Percentiles rank a stretch among this genome's conserved stretches.
These are phyloP conservation scores for Spermophilus dauricus DNA, from an alignment of 2,113 vertebrate species.

Conservation along the genomic window DNA sequence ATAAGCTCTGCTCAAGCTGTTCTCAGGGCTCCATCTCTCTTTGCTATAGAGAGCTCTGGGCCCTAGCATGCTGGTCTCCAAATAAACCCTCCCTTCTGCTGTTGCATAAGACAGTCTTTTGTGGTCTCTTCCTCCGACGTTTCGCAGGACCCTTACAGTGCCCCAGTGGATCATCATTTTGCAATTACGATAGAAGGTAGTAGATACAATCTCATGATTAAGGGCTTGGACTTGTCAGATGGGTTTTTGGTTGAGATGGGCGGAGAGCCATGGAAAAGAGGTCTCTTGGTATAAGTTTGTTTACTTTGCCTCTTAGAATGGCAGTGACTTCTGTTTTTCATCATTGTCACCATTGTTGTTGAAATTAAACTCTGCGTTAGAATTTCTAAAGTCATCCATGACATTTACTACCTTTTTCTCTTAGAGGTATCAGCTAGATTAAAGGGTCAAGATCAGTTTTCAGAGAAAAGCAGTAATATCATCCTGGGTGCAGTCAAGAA, in stretches of 20 bases:
- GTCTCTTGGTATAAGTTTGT: not conserved
- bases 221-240: not conserved
- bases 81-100: no score
- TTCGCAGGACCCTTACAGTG: no score
- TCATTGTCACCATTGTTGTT: not conserved
- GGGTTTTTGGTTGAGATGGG: not conserved
- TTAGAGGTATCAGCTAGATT: not conserved
- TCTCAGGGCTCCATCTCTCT: no score
- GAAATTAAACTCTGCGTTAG: constrained; percentile 41
- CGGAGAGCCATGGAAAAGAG: constrained; percentile 10
- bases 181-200: not conserved
- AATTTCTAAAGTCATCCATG: constrained; percentile 18
- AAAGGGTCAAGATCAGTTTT: constrained; percentile 23
- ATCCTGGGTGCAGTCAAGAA: not conserved
- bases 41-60: no score
- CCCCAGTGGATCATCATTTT: not conserved
- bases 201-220: not conserved
- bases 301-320: constrained; percentile 47
- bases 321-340: not conserved
- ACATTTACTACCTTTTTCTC: not conserved
- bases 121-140: no score
- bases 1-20: no score
- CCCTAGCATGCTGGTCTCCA: no score
- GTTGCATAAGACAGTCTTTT: no score
- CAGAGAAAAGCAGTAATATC: not conserved